Conservation (phyloP, 2,113 vertebrate species). For the Caracal caracal region DNA sequence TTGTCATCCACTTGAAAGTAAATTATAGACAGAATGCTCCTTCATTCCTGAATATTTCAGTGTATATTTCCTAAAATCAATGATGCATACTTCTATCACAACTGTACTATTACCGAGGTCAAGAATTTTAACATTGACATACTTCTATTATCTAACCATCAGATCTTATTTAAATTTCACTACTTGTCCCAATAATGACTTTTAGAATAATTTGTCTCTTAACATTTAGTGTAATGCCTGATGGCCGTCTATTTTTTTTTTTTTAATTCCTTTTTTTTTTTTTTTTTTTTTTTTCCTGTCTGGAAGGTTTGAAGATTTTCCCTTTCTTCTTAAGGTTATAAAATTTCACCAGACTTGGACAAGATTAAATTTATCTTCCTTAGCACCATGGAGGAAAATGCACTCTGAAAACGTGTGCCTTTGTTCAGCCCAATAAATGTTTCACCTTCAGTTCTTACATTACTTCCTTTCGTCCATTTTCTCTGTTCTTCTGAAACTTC, state of each 20-base stretch:
- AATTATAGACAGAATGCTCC: neutral
- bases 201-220: neutral
- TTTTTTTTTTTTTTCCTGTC: neutral
- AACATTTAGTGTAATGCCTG: neutral
- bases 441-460: neutral
- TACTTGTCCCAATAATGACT: neutral
- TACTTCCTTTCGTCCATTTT: neutral
- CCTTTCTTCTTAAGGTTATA: neutral
- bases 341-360: neutral
- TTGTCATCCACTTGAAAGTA: neutral
- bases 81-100: neutral
- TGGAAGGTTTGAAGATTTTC: neutral
- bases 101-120: neutral
- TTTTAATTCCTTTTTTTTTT: neutral
- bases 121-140: neutral
- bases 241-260: neutral
- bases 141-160: neutral
- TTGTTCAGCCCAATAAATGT: neutral
- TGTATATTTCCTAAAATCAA: neutral
- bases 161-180: neutral
- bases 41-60: neutral
- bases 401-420: neutral
- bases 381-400: neutral
- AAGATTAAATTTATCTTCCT: conserved; percentile 6
- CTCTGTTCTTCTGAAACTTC: neutral